Conservation (phyloP, 2,113 vertebrate species). For the Salvelinus fontinalis region DNA sequence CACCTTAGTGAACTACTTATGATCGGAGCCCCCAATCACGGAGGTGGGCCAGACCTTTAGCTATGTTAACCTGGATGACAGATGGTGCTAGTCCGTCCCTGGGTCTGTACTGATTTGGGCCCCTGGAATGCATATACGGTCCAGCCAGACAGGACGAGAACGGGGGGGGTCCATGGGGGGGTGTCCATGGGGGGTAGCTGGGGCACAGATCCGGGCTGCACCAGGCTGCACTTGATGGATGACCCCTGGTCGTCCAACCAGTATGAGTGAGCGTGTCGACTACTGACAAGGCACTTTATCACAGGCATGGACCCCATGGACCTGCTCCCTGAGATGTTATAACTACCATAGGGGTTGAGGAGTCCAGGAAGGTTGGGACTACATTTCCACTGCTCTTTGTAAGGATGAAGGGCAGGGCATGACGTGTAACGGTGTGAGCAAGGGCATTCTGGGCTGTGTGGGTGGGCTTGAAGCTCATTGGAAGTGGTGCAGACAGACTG, state of each 20-base stretch:
- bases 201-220: too few species aligned
- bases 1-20: too few species aligned
- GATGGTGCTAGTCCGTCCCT: slow-evolving; percentile 19
- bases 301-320: neutral
- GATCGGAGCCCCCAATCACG: neutral
- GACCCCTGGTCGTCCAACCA: neutral
- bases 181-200: neutral
- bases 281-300: slow-evolving; percentile 12
- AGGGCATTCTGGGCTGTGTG: slow-evolving; percentile 2
- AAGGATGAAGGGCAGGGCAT: neutral
- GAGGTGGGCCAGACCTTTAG: neutral
- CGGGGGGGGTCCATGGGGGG: too few species aligned
- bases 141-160: neutral
- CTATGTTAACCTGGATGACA: slow-evolving; percentile 12
- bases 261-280: neutral
- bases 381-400: slow-evolving; percentile 5
- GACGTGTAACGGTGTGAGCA: too few species aligned
- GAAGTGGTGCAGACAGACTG: neutral
- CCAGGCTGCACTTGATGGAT: slow-evolving; percentile 30
- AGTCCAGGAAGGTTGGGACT: neutral
- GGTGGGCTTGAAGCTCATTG: neutral
- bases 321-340: neutral
- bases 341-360: neutral
- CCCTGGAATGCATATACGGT: slow-evolving; percentile 18
- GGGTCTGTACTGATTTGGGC: neutral